phyloP scores from a whole-genome alignment of 1,140 invertebrate genomes.

The Diprion similis region DNA sequence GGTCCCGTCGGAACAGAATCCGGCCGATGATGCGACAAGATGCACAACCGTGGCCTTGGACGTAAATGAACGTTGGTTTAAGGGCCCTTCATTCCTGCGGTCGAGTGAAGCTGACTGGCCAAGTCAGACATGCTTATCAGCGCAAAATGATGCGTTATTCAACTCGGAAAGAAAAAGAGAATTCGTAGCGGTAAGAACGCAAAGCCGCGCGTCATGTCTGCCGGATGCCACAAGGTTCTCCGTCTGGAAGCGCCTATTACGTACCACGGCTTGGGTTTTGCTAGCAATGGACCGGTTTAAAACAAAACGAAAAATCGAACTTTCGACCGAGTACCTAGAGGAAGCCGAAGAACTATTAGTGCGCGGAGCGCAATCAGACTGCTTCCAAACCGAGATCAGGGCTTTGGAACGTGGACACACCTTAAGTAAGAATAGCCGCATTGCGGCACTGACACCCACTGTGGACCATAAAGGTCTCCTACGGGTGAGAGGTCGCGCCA shows the following conservation, averaged over 20 bases:
- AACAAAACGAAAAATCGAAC: neutral
- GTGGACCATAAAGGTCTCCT: constrained; percentile 21
- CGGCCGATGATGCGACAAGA: constrained; percentile 36
- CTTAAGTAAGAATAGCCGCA: neutral
- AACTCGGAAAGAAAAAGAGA: constrained; percentile 10
- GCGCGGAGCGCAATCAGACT: constrained; percentile 13
- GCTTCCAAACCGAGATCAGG: constrained; percentile 8
- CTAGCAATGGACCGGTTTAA: constrained; percentile 5
- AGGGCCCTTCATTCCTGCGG: constrained; percentile 31
- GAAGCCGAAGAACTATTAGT: constrained; percentile 15
- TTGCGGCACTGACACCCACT: constrained; percentile 12
- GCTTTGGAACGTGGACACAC: neutral
- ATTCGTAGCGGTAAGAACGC: neutral
- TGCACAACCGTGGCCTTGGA: constrained; percentile 8
- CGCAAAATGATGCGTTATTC: neutral
- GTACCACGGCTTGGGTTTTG: constrained; percentile 19
- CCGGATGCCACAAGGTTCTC: constrained; percentile 23
- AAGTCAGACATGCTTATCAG: neutral
- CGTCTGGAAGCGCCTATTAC: constrained; percentile 21
- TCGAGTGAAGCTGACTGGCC: constrained; percentile 26
- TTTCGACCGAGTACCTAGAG: neutral
- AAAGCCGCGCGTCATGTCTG: neutral
- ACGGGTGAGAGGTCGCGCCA: constrained; percentile 18
- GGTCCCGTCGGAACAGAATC: constrained; percentile 38
- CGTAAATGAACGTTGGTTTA: constrained; percentile 25